Percentiles rank a stretch among this genome's conserved stretches.
Conservation (phyloP, 2,888 invertebrate genomes). For the Pachliopta kotzebuea region DNA sequence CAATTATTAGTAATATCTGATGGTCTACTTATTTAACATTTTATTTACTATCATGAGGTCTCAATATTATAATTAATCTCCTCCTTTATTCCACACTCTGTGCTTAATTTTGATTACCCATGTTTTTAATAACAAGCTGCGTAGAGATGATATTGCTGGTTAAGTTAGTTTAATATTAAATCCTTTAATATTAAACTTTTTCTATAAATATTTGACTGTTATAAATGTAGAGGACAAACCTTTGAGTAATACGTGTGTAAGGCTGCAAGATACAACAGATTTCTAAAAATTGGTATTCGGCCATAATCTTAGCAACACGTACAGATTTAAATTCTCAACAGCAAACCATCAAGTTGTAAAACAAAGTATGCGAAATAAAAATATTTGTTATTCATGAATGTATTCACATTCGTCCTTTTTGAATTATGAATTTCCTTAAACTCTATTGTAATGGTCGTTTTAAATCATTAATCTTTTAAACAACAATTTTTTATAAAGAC, state of each 20-base stretch:
- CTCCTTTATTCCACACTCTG: background rate
- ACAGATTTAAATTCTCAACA: constrained; percentile 14
- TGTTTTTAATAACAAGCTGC: too few relatives aligned
- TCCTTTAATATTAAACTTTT: background rate
- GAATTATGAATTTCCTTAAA: constrained; percentile 2
- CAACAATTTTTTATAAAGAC: background rate
- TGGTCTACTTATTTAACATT: background rate
- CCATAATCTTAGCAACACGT: constrained; percentile 16
- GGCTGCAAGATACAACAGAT: constrained; percentile 1
- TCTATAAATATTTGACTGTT: background rate
- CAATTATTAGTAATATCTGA: too few relatives aligned
- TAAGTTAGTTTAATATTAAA: too few relatives aligned
- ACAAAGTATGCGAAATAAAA: constrained; percentile 17
- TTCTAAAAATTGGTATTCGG: constrained; percentile 4
- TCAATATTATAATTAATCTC: background rate
- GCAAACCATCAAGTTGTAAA: constrained; percentile 12
- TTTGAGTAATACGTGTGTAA: background rate
- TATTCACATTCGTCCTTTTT: background rate
- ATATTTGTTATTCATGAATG: constrained; percentile 12
- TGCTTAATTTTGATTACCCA: too few relatives aligned
- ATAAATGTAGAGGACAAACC: background rate
- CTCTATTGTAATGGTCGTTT: background rate
- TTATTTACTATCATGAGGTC: background rate
- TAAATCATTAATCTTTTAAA: background rate
- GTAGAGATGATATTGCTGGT: too few relatives aligned